Percentiles rank a stretch among this genome's conserved stretches.
Evolutionary conservation across 37 sponge, comb jelly and placozoan genomes (phyloP).

Genomic region (Ianthella basta): DNA sequence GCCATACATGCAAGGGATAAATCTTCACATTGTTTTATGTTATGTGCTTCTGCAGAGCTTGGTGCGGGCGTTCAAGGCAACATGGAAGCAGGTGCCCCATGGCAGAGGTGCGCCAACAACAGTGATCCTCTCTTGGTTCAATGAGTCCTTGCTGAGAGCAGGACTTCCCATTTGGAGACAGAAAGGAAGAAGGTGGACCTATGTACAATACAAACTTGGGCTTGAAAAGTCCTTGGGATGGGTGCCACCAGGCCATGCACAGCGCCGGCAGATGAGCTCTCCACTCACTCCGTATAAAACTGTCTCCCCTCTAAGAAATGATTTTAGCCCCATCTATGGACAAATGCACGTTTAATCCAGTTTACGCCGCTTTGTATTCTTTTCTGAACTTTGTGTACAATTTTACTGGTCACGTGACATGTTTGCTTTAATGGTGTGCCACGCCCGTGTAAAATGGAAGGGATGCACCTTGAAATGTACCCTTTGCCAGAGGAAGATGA

Average conservation of each 20-base stretch:
- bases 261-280: no score
- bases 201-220: constrained; percentile 30
- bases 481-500: constrained; percentile 20
- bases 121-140: constrained; percentile 40
- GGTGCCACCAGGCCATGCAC: neutral
- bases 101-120: neutral
- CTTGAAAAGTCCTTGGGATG: neutral
- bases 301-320: no score
- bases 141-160: constrained; percentile 8
- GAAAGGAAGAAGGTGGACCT: constrained; percentile 22
- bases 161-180: constrained; percentile 21
- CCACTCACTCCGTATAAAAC: no score
- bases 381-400: no score
- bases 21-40: neutral
- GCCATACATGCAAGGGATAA: neutral
- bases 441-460: constrained; percentile 11
- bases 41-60: neutral
- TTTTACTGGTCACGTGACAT: no score
- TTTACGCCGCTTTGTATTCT: no score
- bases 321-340: no score
- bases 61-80: neutral
- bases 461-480: neutral
- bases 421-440: no score
- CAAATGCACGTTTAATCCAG: no score
- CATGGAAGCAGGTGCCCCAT: neutral